These are phyloP conservation scores for Parauchenoglanis punctatus DNA, from an alignment of 2,797 vertebrate species.

Conservation along the genomic window DNA sequence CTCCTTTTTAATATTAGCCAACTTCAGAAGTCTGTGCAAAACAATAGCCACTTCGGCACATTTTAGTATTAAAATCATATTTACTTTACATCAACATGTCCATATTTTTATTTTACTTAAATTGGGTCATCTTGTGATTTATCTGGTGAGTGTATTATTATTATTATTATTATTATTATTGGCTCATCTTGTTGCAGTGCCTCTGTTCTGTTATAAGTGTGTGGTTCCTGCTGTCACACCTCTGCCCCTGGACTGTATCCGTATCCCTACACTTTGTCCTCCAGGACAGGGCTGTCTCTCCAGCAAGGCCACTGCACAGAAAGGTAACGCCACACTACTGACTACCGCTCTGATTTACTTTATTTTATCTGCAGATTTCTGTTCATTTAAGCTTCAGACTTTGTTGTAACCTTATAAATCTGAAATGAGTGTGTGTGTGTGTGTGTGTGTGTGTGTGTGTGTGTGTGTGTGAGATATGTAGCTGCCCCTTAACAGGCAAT, in stretches of 20 bases:
- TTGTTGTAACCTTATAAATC: not conserved
- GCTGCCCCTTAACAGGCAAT: not conserved
- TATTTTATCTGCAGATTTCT: not conserved
- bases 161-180: not conserved
- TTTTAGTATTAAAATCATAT: not conserved
- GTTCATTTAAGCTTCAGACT: not conserved
- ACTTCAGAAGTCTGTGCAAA: not conserved
- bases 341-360: not conserved
- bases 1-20: not conserved
- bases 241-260: not conserved
- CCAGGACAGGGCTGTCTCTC: not conserved
- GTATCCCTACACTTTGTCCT: not conserved
- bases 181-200: not conserved
- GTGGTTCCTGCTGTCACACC: not conserved
- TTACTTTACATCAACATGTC: not conserved
- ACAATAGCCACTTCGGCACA: not conserved
- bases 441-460: not conserved
- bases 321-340: not conserved
- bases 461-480: too few relatives aligned
- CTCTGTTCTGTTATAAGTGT: not conserved
- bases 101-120: not conserved
- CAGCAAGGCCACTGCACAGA: not conserved
- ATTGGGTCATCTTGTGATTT: not conserved
- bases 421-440: not conserved
- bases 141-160: not conserved